Percentiles rank a stretch among this genome's conserved stretches.
These are phyloP conservation scores for Halictus ligatus DNA, from an alignment of 2,888 invertebrate genomes.

Conservation along the genomic window DNA sequence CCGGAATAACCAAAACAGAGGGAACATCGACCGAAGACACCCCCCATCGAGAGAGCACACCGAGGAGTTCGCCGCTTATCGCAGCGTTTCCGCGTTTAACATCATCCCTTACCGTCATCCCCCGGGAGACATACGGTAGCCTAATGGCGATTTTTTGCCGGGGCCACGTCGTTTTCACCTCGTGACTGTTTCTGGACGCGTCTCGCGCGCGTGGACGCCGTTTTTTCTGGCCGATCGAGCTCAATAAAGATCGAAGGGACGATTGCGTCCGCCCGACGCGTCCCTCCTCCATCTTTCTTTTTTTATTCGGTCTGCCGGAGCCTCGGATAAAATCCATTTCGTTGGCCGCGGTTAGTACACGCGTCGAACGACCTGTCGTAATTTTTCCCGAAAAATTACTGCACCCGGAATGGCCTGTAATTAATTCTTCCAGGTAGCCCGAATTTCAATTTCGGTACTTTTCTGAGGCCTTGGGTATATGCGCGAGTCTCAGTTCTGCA, in stretches of 20 bases:
- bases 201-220: neutral
- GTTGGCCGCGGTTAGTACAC: neutral
- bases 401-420: neutral
- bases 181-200: constrained; percentile 18
- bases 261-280: constrained; percentile 9
- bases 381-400: neutral
- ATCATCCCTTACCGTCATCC: constrained; percentile 67
- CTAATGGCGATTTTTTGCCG: constrained; percentile 82
- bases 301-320: neutral
- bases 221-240: constrained; percentile 21
- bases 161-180: constrained; percentile 67
- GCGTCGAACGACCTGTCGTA: neutral
- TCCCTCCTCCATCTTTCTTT: neutral
- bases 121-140: constrained; percentile 78
- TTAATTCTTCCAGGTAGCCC: neutral
- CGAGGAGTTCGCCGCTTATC: constrained; percentile 81
- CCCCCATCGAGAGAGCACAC: constrained; percentile 25
- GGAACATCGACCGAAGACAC: neutral
- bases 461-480: no score
- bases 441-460: no score
- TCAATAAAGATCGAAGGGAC: constrained; percentile 31
- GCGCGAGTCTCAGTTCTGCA: no score
- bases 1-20: constrained; percentile 49
- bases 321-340: neutral
- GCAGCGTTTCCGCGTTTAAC: constrained; percentile 80